Evolutionary conservation across 1,140 invertebrate genomes (phyloP).

Genomic region (Heterodera schachtii): DNA sequence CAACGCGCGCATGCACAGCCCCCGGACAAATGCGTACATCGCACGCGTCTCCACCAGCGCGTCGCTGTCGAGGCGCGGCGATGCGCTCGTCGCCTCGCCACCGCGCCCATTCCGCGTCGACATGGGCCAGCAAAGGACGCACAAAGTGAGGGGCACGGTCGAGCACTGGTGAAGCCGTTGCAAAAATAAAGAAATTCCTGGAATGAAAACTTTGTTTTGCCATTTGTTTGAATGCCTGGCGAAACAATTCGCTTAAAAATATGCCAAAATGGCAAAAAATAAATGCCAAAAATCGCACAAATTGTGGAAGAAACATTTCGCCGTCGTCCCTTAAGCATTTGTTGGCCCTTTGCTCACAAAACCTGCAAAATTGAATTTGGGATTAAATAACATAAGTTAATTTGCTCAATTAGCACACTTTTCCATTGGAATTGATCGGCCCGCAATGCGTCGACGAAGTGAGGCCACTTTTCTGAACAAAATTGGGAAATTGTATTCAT

Average conservation of each 20-base stretch:
- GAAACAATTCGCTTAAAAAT: no score
- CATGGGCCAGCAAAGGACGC: slow-evolving; percentile 72
- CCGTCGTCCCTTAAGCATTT: background rate
- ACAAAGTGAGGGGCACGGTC: slow-evolving; percentile 72
- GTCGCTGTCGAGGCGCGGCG: slow-evolving; percentile 2
- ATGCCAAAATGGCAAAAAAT: no score
- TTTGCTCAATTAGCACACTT: slow-evolving; percentile 74
- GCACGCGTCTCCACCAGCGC: background rate
- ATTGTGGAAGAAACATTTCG: slow-evolving; percentile 7
- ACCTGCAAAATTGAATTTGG: background rate
- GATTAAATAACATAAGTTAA: no score
- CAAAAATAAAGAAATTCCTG: slow-evolving; percentile 86
- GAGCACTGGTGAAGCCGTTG: slow-evolving; percentile 86
- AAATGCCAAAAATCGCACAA: slow-evolving; percentile 2
- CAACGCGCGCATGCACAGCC: slow-evolving; percentile 79
- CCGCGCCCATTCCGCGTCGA: slow-evolving; percentile 66
- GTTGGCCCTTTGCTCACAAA: slow-evolving; percentile 8
- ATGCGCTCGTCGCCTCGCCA: background rate
- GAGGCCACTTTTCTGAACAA: slow-evolving; percentile 75
- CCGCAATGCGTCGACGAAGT: slow-evolving; percentile 85
- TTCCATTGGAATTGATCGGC: slow-evolving; percentile 92
- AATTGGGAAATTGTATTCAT: no score
- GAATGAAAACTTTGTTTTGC: no score
- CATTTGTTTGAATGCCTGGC: no score
- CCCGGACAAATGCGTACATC: slow-evolving; percentile 78